Evolutionary conservation across 2,888 invertebrate genomes (phyloP), one percentile per base, ranked within the genome.

Genomic region (Uloborus plumipes): DNA sequence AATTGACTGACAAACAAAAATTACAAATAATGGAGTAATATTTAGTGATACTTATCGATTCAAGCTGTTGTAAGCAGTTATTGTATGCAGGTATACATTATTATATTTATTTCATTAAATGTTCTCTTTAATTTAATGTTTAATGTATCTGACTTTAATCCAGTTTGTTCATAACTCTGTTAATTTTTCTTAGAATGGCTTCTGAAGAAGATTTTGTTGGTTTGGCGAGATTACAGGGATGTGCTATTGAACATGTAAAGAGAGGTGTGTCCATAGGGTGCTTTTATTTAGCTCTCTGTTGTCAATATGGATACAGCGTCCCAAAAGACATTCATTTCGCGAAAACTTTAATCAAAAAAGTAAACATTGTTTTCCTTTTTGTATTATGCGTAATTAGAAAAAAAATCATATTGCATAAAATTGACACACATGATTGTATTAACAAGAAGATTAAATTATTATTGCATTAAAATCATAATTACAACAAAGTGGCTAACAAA

Each of bases 241-340:
- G 72, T 13, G 18, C 59, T 0, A 15, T 73, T 0, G 74, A 74
- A 9, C 53, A 64, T 39, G 67, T 74, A 3, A 74, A 64, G 18
- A 55, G 18, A 39, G 80, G 74, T 14, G 18, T 80, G 6, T 31
- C 80, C 0, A 18, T 74, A 3, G 80, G 80, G 15, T 69, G 69
- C 20, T 80, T 69, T 20, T 69, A 74, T n/a, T 20, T 74, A 6
- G 80, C 80, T 18, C 67, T 80, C 15, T 80, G 80, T 20, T 51
- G 39, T 16, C 79, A 79, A 51, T 67, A 73, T 9, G 79, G 79
- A n/a, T 73, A 59, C 14, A 50, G 51, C 3, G 20, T 50, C 13
- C 14, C 20, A n/a, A 55, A 78, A 64, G 58, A 78, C 39, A 65
- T 49, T 1, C 49, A 14, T n/a, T 20, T 18, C n/a, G 66, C 79